Conservation (phyloP, 2,797 vertebrate genomes). For the Ispidina lecontei region DNA sequence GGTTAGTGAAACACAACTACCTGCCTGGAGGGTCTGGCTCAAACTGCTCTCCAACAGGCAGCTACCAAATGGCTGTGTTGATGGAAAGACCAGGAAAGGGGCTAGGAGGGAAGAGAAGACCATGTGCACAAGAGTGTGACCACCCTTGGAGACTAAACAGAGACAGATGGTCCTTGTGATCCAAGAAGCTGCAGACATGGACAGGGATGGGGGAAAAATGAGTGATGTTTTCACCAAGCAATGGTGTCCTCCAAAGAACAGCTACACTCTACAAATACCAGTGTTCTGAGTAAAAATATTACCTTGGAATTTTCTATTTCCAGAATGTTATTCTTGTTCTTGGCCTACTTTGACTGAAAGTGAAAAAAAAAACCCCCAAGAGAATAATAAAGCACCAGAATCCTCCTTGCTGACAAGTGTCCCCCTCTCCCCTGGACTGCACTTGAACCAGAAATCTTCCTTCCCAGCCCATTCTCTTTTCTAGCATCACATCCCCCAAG, state of each 20-base stretch:
- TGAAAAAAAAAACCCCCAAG: not conserved
- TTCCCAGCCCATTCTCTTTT: not conserved
- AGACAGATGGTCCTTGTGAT: not conserved
- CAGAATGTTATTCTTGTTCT: not conserved
- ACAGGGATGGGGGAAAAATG: not conserved
- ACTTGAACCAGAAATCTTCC: not conserved
- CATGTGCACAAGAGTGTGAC: rapidly evolving
- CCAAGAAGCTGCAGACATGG: not conserved
- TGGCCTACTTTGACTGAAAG: not conserved
- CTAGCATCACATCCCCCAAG: not conserved
- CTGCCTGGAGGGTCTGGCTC: not conserved
- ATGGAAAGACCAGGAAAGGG: not conserved
- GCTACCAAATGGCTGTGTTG: not conserved
- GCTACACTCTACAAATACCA: not conserved
- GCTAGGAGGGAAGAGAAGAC: not conserved
- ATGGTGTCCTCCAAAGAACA: not conserved
- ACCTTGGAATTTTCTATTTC: not conserved
- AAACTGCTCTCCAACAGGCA: not conserved
- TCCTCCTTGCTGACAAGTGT: not conserved
- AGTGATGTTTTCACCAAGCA: not conserved
- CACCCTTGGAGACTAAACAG: not conserved
- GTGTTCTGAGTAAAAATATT: not conserved
- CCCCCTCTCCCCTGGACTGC: not conserved
- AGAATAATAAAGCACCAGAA: not conserved
- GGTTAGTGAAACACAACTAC: not conserved